Evolutionary conservation across 2,797 vertebrate species (phyloP).

Genomic region (Syngnathus acus): DNA sequence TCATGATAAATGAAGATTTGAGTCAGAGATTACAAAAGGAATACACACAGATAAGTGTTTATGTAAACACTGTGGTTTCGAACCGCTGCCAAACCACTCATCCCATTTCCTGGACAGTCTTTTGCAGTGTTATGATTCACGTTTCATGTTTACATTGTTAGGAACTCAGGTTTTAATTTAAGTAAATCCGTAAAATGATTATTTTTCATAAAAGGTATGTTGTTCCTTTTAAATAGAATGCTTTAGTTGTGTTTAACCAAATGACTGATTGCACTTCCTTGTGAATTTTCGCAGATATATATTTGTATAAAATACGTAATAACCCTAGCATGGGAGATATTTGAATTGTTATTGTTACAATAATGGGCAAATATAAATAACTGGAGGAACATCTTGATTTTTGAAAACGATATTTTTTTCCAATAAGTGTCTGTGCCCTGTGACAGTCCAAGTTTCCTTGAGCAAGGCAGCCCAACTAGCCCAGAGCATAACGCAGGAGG

Average conservation of each 20-base stretch:
- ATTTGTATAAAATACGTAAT: neutral
- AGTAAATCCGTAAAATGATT: neutral
- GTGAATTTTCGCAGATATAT: neutral
- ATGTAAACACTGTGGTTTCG: slow-evolving; percentile 15
- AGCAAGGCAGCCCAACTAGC: neutral
- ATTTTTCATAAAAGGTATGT: neutral
- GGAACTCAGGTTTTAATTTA: neutral
- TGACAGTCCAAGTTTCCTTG: neutral
- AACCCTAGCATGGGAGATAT: neutral
- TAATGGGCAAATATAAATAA: too few relatives aligned
- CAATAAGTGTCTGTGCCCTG: too few relatives aligned
- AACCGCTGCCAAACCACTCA: neutral
- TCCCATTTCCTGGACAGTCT: slow-evolving; percentile 3
- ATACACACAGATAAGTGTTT: slow-evolving; percentile 28
- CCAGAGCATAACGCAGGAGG: neutral
- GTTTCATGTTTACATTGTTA: neutral
- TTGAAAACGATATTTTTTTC: too few relatives aligned
- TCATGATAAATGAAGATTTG: slow-evolving; percentile 25
- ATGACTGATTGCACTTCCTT: neutral
- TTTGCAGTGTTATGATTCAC: slow-evolving; percentile 2
- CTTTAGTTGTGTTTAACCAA: too few relatives aligned
- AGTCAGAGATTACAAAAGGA: slow-evolving; percentile 15
- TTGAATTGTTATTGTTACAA: too few relatives aligned
- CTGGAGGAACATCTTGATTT: too few relatives aligned
- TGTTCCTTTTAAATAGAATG: neutral